Conservation (phyloP, 2,888 invertebrate species). For the Subacronicta megacephala region DNA sequence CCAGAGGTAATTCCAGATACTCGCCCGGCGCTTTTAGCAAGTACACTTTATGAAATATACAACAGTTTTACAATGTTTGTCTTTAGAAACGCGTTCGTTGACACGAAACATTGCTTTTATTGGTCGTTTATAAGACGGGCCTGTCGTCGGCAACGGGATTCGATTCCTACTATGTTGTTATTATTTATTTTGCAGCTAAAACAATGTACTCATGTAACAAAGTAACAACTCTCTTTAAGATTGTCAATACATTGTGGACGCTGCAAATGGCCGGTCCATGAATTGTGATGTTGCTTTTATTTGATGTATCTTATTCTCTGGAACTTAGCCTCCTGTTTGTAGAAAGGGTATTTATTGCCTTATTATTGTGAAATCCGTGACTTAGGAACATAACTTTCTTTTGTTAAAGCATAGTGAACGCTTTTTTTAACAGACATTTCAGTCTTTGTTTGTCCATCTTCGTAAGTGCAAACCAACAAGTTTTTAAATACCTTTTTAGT, state of each 20-base stretch:
- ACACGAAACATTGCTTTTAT: slow-evolving; percentile 68
- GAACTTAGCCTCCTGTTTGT: neutral
- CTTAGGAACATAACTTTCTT: no score
- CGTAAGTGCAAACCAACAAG: no score
- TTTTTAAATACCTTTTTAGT: no score
- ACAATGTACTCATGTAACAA: slow-evolving; percentile 13
- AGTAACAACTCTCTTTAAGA: slow-evolving; percentile 3
- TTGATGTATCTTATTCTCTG: neutral
- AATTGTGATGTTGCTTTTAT: neutral
- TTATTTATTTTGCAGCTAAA: slow-evolving; percentile 14
- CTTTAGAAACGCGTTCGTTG: slow-evolving; percentile 57
- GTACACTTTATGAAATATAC: slow-evolving; percentile 33
- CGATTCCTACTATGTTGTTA: slow-evolving; percentile 33
- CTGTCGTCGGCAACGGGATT: slow-evolving; percentile 47
- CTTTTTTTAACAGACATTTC: no score
- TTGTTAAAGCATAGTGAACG: no score
- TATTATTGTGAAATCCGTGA: neutral
- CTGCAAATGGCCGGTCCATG: neutral
- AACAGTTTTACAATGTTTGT: slow-evolving; percentile 59
- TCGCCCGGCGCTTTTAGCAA: slow-evolving; percentile 27
- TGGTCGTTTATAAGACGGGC: slow-evolving; percentile 40
- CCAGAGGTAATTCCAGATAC: neutral
- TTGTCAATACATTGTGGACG: neutral
- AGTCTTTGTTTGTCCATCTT: no score
- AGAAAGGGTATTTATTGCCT: neutral